Conservation (phyloP, 2,113 vertebrate genomes). For the Tupaia tana region DNA sequence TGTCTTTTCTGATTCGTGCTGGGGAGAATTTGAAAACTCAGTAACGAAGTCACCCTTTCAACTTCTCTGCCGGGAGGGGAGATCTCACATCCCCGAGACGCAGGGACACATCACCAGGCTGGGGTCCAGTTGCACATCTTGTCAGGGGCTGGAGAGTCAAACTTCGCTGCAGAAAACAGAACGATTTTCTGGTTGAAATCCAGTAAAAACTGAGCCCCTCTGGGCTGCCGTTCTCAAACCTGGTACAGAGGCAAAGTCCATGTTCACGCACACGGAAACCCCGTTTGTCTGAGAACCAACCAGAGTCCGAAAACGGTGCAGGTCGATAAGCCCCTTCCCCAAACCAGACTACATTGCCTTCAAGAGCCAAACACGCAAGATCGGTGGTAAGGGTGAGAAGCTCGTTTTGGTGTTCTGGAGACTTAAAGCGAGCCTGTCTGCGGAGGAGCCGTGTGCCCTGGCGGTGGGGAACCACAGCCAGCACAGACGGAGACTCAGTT, state of each 20-base stretch:
- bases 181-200: background rate
- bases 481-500: fast-evolving
- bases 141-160: fast-evolving
- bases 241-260: no score
- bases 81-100: background rate
- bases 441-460: no score
- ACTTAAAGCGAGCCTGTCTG: background rate
- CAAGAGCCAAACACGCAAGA: background rate
- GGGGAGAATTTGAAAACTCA: background rate
- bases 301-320: background rate
- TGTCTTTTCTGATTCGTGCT: background rate
- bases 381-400: background rate
- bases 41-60: background rate
- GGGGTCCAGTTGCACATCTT: background rate
- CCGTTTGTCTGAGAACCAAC: background rate
- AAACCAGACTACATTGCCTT: background rate
- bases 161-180: background rate
- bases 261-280: background rate
- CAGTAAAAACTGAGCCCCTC: background rate
- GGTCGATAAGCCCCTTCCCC: background rate
- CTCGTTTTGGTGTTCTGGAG: background rate
- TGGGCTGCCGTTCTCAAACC: background rate
- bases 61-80: background rate
- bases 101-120: background rate
- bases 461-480: background rate